A percentile compares a stretch with the other conserved stretches of the same genome.
These are phyloP conservation scores for Aricia artaxerxes DNA, from an alignment of 2,888 invertebrate genomes.

Conservation along the genomic window DNA sequence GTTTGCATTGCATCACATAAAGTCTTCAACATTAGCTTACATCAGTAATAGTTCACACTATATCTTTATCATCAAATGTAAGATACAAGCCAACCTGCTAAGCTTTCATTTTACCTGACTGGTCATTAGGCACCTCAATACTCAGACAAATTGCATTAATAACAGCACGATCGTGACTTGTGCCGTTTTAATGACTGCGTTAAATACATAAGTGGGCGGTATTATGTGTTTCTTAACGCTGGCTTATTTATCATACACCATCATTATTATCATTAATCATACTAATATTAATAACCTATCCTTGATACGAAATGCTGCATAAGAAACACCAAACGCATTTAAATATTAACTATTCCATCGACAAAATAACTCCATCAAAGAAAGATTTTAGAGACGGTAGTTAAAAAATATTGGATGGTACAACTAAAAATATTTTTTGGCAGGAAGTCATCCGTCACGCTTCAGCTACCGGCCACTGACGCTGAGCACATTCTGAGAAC, in stretches of 20 bases:
- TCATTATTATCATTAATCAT: not conserved
- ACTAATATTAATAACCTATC: conserved; percentile 25
- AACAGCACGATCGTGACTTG: conserved; percentile 32
- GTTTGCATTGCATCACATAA: not conserved
- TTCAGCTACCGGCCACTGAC: conserved; percentile 50
- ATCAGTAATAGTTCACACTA: not conserved
- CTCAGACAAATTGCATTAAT: conserved; percentile 37
- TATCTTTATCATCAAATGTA: not conserved
- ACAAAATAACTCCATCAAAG: conserved; percentile 1
- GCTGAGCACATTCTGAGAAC: conserved; percentile 60
- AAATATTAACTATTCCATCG: not conserved
- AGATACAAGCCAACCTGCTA: not conserved
- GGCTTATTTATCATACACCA: conserved; percentile 27
- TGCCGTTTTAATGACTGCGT: conserved; percentile 21
- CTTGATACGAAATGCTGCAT: not conserved
- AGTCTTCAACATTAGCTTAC: not conserved
- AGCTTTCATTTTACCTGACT: not conserved
- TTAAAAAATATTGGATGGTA: conserved; percentile 35
- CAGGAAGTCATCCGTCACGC: conserved; percentile 73
- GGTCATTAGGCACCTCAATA: conserved; percentile 34
- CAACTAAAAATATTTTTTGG: conserved; percentile 46
- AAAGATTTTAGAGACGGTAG: conserved; percentile 8
- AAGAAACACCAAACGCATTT: not conserved
- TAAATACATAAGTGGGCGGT: conserved; percentile 30
- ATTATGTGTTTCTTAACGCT: conserved; percentile 29